Base-by-base conservation (phyloP, 2,797 vertebrate genomes). In the Balearica regulorum region DNA sequence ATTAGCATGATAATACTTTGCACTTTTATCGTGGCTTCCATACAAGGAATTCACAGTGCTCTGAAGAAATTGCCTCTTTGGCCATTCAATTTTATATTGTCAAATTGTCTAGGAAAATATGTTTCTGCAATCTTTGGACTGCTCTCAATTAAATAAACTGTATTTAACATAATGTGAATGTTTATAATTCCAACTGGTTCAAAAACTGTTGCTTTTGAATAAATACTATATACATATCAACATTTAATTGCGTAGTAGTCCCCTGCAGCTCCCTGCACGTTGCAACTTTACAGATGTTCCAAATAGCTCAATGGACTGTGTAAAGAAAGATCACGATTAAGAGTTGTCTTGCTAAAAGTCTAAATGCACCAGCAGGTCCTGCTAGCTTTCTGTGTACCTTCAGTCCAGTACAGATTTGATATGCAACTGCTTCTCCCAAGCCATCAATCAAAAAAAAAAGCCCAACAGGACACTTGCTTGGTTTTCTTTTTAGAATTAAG, bases 401-500 rank as follows among this genome's bases (percentile, higher is more conserved):
- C 54, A 61, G 25, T 78, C 83, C 68, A 88, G 58, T 29, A 71
- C 76, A 79, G 46, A 84, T 86, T 84, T 91, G 70, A 93, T 72
- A 75, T 53, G 61, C 29, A 78, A 69, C 91, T 94, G 60, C 65
- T 87, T 84, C 80, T 87, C 54, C 89, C 13, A 12, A 62, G 41
- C 70, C 60, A 60, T 58, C 69, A 26, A 33, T 80, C 78, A 17
- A 37, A 37, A 62, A 78, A 72, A 75, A 73, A 83, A 39, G 35
- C 16, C 26, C 79, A 94, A 77, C 35, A 66, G 80, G 79, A 89
- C 55, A 79, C 71, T 85, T 92, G 71, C 37, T 83, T 68, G n/a
- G 41, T 78, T 90, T 92, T 89, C 79, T 90, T 87, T 94, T 89
- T 82, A 80, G 83, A 78, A 87, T 83, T 82, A 94, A 90, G 82